These are phyloP conservation scores for Pycnomerus fuliginosus DNA, from an alignment of 2,888 invertebrate genomes.

Conservation along the genomic window DNA sequence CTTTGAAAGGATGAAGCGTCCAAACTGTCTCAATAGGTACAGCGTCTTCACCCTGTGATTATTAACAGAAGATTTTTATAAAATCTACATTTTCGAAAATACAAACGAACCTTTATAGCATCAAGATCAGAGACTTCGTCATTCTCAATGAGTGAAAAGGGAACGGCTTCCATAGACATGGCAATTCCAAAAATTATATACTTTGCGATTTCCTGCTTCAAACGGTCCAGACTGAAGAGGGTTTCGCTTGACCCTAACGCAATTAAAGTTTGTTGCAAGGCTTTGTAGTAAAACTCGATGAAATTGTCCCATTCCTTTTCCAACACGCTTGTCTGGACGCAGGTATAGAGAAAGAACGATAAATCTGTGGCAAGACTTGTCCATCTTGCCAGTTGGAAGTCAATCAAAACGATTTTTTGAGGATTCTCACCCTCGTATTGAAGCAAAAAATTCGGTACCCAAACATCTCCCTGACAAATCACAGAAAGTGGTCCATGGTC, in stretches of 20 bases:
- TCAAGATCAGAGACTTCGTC: conserved; percentile 1
- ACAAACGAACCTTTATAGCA: conserved; percentile 1
- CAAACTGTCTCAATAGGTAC: conserved; percentile 64
- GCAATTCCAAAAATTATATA: not conserved
- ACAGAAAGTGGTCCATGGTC: not conserved
- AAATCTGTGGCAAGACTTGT: not conserved
- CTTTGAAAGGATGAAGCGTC: conserved; percentile 61
- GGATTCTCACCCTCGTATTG: not conserved
- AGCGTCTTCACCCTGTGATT: conserved; percentile 55
- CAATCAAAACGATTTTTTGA: not conserved
- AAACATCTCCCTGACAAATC: not conserved
- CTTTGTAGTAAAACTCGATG: not conserved
- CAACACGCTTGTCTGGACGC: not conserved
- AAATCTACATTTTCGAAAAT: not conserved
- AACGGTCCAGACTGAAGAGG: not conserved
- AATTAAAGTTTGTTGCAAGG: not conserved
- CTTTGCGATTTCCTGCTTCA: not conserved
- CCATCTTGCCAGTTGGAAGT: not conserved
- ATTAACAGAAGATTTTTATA: conserved; percentile 2
- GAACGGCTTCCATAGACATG: conserved; percentile 1
- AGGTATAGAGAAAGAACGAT: not conserved
- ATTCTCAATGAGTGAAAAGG: conserved; percentile 4
- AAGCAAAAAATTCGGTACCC: not conserved
- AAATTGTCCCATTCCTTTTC: not conserved
- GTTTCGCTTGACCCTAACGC: not conserved